Base-by-base conservation (phyloP, 2,888 invertebrate genomes). In the Cataglyphis albicans region DNA sequence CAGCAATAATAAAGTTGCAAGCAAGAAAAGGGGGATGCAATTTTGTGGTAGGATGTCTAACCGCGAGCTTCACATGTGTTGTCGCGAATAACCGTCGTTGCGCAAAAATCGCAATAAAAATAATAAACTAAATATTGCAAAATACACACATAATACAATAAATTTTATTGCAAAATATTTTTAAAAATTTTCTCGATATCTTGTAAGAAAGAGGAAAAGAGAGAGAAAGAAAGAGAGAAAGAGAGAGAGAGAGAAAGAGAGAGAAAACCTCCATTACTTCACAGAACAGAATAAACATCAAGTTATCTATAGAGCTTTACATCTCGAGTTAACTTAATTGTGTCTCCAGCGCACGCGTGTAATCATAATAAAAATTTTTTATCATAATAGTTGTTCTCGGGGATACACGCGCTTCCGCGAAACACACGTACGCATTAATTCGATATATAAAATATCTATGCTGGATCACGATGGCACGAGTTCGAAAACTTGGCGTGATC, bases 401-500 rank as follows among this genome's bases (percentile, higher is more conserved):
- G 7, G n/a, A 12, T 44, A 64, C n/a, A 18, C 12, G 25, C 7
- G 1, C 25, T 63, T 25, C 35, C 38, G 55, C 5, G 70, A 21
- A 59, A 57, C 6, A 29, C n/a, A 18, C 41, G 41, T 35, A 65
- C 15, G 52, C 29, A 5, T 41, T 25, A 73, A 35, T 73, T 48
- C 48, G n/a, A 74, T n/a, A 65, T 25, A 29, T 61, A 61, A 52
- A 73, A 74, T 83, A 82, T 67, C 63, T 44, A 41, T 32, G 48
- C 25, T 44, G 63, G 67, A 80, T 82, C 57, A n/a, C 61, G 65
- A 74, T 64, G 84, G 64, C 59, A 68, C 72, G 86, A 83, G 70
- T 84, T 73, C 38, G 87, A 67, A 82, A 82, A 78, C 86, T 84
- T 93, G 91, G 94, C 93, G 93, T 94, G 94, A 92, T 92, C 91